phyloP scores from a whole-genome alignment of 2,888 invertebrate genomes.

The Andrena hattorfiana region DNA sequence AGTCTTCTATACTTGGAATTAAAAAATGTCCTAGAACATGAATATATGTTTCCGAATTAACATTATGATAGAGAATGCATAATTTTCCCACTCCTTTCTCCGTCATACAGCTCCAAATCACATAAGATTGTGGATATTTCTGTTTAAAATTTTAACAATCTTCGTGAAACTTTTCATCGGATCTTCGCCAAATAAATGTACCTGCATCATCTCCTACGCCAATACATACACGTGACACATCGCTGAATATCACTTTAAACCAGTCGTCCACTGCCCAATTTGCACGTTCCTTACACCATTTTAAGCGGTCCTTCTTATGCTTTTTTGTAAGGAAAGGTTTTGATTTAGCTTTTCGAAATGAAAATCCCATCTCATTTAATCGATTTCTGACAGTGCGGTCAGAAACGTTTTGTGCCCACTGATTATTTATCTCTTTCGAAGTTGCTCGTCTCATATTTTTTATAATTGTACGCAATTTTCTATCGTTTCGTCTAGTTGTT shows the following conservation, averaged over 20 bases:
- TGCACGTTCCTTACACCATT: conserved; percentile 4
- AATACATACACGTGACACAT: background rate
- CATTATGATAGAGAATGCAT: background rate
- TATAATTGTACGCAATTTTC: background rate
- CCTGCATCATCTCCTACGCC: background rate
- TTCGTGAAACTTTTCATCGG: background rate
- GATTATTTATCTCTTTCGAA: background rate
- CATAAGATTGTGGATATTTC: background rate
- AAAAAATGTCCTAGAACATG: background rate
- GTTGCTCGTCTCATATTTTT: conserved; percentile 3
- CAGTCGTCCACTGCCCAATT: background rate
- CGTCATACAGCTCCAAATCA: background rate
- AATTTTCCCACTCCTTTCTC: background rate
- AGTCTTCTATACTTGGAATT: background rate
- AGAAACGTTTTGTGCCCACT: background rate
- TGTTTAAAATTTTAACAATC: background rate
- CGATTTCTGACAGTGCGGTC: background rate
- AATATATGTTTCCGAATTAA: background rate
- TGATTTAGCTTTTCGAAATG: background rate
- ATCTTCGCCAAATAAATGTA: background rate
- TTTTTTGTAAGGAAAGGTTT: background rate
- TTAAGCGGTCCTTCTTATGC: background rate
- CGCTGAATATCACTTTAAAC: conserved; percentile 3
- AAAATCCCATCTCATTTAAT: background rate
- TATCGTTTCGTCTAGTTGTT: too few relatives aligned